These are phyloP conservation scores for Tenodera sinensis DNA, from an alignment of 2,888 invertebrate genomes.

Conservation along the genomic window DNA sequence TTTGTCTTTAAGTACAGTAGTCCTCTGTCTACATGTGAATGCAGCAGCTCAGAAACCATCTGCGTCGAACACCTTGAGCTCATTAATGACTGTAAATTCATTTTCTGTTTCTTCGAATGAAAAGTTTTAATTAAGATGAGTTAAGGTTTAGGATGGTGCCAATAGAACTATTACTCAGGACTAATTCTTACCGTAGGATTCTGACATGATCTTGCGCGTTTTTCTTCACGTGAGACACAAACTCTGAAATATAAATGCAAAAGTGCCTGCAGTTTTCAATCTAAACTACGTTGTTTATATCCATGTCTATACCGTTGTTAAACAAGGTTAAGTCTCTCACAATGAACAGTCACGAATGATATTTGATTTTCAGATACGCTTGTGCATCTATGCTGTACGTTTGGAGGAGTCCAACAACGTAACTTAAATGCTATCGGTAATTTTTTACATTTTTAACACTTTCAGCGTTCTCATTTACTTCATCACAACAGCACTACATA, in stretches of 20 bases:
- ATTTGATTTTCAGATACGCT: not conserved
- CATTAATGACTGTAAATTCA: too few relatives aligned
- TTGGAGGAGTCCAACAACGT: not conserved
- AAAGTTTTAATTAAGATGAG: too few relatives aligned
- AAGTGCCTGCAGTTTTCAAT: not conserved
- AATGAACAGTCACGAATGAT: not conserved
- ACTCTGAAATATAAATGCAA: not conserved
- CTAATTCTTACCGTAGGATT: not conserved
- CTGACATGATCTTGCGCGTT: not conserved
- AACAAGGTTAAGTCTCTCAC: not conserved
- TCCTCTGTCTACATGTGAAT: too few relatives aligned
- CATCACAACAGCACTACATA: not conserved
- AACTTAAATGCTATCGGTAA: not conserved
- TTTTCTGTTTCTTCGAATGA: too few relatives aligned
- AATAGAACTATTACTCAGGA: not conserved
- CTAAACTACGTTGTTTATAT: not conserved
- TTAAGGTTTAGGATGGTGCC: too few relatives aligned
- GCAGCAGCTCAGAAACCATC: too few relatives aligned
- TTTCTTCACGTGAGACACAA: not conserved
- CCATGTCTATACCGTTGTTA: not conserved
- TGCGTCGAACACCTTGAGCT: too few relatives aligned
- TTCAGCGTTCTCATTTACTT: not conserved
- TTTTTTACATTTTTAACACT: not conserved
- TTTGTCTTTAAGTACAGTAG: too few relatives aligned
- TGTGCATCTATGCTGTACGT: not conserved